Base-by-base conservation (phyloP, 2,888 invertebrate genomes). In the Anticlea derivata region DNA sequence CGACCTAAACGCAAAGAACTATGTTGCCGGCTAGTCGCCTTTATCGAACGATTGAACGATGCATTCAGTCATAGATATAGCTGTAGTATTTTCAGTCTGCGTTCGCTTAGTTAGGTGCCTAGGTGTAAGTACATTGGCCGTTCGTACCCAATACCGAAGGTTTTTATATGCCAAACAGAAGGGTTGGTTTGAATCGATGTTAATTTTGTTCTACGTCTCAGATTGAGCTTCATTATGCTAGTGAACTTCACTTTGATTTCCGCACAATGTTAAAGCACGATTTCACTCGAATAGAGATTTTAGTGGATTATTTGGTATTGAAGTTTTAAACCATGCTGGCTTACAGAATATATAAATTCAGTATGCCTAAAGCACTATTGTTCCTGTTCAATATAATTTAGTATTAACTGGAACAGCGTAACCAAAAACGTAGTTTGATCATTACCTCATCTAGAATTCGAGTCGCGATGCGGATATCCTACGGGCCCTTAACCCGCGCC, bases 401-500 rank as follows among this genome's bases (percentile, higher is more conserved):
- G 11, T 22, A 8, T 7, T 29, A 29, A 27, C 12, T 13, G n/a
- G 37, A 30, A 45, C 24, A 31, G 20, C 11, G 56, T 60, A 63
- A 58, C 47, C 51, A 62, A 62, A 66, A 70, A 62, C 66, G 67
- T 62, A 68, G 69, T 74, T 66, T 64, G 71, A 68, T 68, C 61
- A 66, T 63, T 68, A 65, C 74, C 85, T 87, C 84, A 89, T 88
- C 83, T 81, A 74, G 78, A 80, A 90, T 90, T 89, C 89, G 74
- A 72, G 80, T 79, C 87, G 83, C 84, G 83, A 68, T 66, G 66
- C 75, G 81, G 78, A 76, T 80, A 83, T 86, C 81, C 80, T 78
- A 71, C 73, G 81, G 79, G 76, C 86, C 83, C 82, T 83, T 83
- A 85, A 81, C 86, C 86, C 86, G 80, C 79, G 83, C 78, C 84